These are phyloP conservation scores for Spodoptera littoralis DNA, from an alignment of 2,888 invertebrate genomes.

Conservation along the genomic window DNA sequence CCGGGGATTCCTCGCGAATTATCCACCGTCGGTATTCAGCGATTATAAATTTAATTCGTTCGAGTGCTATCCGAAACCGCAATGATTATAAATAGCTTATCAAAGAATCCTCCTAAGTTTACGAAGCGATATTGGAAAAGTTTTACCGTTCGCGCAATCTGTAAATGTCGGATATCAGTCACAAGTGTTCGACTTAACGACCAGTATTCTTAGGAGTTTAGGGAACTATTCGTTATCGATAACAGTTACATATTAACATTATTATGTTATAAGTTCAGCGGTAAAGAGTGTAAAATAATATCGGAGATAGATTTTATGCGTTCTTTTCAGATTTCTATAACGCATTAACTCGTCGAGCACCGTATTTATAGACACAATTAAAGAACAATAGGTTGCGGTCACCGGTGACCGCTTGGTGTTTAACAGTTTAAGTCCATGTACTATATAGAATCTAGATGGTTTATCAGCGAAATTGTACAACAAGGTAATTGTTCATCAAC, in stretches of 20 bases:
- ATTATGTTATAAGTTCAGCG: too few species aligned
- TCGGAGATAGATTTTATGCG: too few species aligned
- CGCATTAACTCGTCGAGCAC: too few species aligned
- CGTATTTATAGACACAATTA: too few species aligned
- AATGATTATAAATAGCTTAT: constrained; percentile 86
- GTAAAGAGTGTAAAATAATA: too few species aligned
- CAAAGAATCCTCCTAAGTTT: constrained; percentile 76
- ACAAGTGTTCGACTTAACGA: constrained; percentile 68
- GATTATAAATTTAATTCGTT: constrained; percentile 74
- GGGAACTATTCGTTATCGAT: constrained; percentile 34
- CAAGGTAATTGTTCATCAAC: too few species aligned
- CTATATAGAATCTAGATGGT: too few species aligned
- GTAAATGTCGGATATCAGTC: constrained; percentile 78
- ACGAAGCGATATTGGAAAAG: constrained; percentile 81
- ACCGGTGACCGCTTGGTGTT: too few species aligned
- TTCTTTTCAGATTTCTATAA: too few species aligned
- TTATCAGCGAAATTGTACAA: too few species aligned
- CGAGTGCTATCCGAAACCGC: constrained; percentile 59
- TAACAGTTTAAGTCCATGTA: too few species aligned
- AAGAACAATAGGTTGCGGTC: too few species aligned
- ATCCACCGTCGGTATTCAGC: constrained; percentile 49
- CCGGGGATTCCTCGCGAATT: constrained; percentile 44
- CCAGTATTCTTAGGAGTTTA: constrained; percentile 42
- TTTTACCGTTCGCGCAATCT: constrained; percentile 71
- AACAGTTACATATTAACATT: constrained; percentile 9